Evolutionary conservation across 2,113 vertebrate genomes (phyloP).

Genomic region (Anhinga rufa): DNA sequence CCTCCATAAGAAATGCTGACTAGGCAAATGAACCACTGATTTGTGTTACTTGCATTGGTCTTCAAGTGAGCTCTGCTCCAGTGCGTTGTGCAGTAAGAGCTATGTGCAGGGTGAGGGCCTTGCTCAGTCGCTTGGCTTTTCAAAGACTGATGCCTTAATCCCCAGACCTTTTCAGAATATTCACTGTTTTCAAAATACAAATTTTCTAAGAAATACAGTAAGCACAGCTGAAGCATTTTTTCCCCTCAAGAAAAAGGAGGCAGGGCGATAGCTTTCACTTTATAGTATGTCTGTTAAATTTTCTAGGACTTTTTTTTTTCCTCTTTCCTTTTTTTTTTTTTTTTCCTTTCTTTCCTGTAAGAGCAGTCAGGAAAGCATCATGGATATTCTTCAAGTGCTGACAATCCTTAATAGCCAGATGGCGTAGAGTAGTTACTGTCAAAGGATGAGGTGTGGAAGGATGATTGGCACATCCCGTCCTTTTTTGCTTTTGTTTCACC

Average conservation of each 20-base stretch:
- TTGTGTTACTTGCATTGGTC: background rate
- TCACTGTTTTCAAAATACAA: background rate
- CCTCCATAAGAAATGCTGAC: background rate
- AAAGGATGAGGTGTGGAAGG: background rate
- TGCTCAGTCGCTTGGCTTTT: background rate
- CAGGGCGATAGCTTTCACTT: background rate
- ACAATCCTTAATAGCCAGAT: background rate
- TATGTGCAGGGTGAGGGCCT: background rate
- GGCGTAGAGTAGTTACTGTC: background rate
- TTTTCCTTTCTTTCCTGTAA: background rate
- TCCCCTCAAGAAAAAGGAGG: background rate
- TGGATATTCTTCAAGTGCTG: background rate
- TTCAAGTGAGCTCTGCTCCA: background rate
- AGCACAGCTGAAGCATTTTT: background rate
- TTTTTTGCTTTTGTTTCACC: background rate
- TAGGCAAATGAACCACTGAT: background rate
- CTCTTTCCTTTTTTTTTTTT: background rate
- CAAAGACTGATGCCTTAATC: background rate
- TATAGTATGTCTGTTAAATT: background rate
- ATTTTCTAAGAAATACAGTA: background rate
- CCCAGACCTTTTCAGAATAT: background rate
- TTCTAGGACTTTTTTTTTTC: background rate
- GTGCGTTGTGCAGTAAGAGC: rapidly evolving
- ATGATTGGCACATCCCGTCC: background rate
- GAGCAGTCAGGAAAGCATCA: background rate